Percentiles rank a stretch among this genome's conserved stretches.
Evolutionary conservation across 1,140 invertebrate genomes (phyloP).

Genomic region (Aricia agestis): DNA sequence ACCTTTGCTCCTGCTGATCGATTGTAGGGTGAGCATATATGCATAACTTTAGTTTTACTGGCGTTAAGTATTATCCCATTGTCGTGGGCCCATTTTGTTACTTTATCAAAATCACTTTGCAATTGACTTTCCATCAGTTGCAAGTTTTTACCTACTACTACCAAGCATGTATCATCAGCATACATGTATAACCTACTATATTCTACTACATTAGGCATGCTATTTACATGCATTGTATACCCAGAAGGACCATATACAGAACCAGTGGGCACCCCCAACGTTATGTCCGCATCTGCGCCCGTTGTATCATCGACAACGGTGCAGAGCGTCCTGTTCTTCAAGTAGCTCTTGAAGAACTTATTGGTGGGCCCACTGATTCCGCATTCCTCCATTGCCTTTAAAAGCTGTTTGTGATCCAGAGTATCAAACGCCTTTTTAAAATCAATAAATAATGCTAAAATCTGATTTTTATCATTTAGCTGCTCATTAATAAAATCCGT

Average conservation of each 20-base stretch:
- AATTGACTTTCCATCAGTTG: not conserved
- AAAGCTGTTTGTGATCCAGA: too few species aligned
- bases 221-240: constrained; percentile 2
- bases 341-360: too few species aligned
- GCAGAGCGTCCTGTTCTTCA: too few species aligned
- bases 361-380: too few species aligned
- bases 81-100: not conserved
- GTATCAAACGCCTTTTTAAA: too few species aligned
- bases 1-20: too few species aligned
- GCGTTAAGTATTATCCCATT: not conserved
- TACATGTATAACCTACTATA: not conserved
- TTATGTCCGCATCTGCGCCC: too few species aligned
- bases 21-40: constrained; percentile 3
- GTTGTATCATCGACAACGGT: too few species aligned
- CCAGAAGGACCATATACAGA: not conserved
- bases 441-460: too few species aligned
- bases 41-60: constrained; percentile 5
- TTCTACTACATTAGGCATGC: not conserved
- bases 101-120: not conserved
- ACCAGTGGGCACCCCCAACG: not conserved
- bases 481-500: too few species aligned
- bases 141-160: not conserved
- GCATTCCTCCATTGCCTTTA: too few species aligned
- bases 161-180: not conserved
- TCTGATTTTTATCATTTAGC: too few species aligned